A percentile compares a stretch with the other conserved stretches of the same genome.
phyloP scores from a whole-genome alignment of 2,113 vertebrate species.

The Delphinapterus leucas region DNA sequence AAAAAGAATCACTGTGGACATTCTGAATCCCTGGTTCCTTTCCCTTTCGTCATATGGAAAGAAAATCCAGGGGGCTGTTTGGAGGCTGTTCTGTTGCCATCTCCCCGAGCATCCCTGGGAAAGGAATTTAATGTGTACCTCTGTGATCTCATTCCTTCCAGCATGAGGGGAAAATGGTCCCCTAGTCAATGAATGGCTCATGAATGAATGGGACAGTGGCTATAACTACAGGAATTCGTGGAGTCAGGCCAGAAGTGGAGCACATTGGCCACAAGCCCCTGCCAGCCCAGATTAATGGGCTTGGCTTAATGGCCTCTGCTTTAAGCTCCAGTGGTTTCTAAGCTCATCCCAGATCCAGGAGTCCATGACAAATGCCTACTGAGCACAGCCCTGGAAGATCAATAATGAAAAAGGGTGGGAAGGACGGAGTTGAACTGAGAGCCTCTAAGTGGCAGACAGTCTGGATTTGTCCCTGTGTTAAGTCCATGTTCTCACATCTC shows the following conservation, averaged over 20 bases:
- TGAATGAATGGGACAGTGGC: background rate
- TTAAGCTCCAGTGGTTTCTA: background rate
- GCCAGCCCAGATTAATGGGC: background rate
- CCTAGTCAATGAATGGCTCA: background rate
- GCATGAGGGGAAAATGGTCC: background rate
- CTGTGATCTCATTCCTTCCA: background rate
- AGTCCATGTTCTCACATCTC: background rate
- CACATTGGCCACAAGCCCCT: background rate
- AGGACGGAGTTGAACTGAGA: background rate
- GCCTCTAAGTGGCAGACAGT: background rate
- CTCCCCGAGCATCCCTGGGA: background rate
- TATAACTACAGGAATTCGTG: background rate
- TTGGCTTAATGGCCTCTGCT: background rate
- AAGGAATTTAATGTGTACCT: background rate
- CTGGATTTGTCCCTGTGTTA: background rate
- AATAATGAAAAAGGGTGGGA: background rate
- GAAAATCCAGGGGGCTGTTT: background rate
- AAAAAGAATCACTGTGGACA: background rate
- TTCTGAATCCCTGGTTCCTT: background rate
- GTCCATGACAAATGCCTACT: rapidly evolving
- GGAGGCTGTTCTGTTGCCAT: background rate
- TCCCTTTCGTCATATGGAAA: background rate
- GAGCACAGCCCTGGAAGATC: background rate
- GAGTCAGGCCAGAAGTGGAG: background rate
- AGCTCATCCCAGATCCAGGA: background rate